Evolutionary conservation across 1,140 invertebrate genomes (phyloP).

Genomic region (Cydia strobilella): DNA sequence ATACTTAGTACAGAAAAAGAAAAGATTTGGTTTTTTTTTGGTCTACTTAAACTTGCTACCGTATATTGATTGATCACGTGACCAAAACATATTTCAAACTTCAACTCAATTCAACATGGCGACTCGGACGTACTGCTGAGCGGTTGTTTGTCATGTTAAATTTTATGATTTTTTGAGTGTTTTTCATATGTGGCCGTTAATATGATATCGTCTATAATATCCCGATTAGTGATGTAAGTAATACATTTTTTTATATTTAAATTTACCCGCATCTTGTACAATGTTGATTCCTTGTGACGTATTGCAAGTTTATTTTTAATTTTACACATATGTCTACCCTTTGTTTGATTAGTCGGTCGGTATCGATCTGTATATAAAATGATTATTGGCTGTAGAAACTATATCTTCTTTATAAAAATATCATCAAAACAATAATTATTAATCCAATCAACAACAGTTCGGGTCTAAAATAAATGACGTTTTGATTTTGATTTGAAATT

Average conservation of each 20-base stretch:
- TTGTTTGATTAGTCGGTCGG: conserved; percentile 15
- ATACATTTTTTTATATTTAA: conserved; percentile 42
- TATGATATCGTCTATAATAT: conserved; percentile 88
- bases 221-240: conserved; percentile 88
- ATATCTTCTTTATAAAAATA: background rate
- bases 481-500: background rate
- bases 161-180: conserved; percentile 69
- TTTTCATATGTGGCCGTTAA: conserved; percentile 73
- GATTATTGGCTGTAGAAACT: background rate
- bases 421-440: no score
- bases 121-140: conserved; percentile 59
- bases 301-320: conserved; percentile 30
- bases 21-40: background rate
- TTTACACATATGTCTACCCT: conserved; percentile 21
- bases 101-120: conserved; percentile 71
- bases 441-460: background rate
- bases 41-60: conserved; percentile 36
- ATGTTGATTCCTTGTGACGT: conserved; percentile 21
- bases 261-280: conserved; percentile 30
- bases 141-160: conserved; percentile 76
- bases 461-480: background rate
- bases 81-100: conserved; percentile 67
- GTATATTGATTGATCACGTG: conserved; percentile 79
- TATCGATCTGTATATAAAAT: background rate
- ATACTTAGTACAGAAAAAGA: background rate